Base-by-base conservation (phyloP, 2,113 vertebrate species). In the Phyllopteryx taeniolatus region DNA sequence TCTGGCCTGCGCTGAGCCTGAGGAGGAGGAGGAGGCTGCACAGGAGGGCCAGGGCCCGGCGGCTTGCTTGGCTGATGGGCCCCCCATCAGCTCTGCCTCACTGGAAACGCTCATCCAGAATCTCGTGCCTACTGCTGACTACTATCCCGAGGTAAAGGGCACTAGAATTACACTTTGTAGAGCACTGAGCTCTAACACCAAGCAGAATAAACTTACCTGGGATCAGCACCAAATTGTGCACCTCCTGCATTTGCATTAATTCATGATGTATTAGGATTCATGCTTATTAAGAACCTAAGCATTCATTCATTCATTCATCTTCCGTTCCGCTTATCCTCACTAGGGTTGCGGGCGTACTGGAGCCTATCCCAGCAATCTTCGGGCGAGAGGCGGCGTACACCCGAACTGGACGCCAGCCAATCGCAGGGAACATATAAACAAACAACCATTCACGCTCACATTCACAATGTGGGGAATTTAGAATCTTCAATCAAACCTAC, bases 81-180 rank as follows among this genome's bases (percentile, higher is more conserved):
- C 94, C 86, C 83, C 92, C 65, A 94, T 95, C 83, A 94, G 94
- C 80, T 97, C 96, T 33, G 96, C 96, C 82, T 96, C 95, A 82
- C 89, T 97, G 82, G 95, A 96, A 85, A 94, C 95, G 70, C 91
- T 97, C 68, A 96, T 97, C 79, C 95, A 96, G 80, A 94, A 96
- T 79, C 92, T 96, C 68, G 94, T 96, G 77, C 95, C 96, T 86
- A 96, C 95, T 53, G 90, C 95, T 2, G 94, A 97, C 84, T 96
- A 96, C 89, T 97, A 96, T 85, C 96, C 95, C 0, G 94, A 96
- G 93, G 96, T 96, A 82, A 79, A 64, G 20, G 63, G 8, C 63
- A 46, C 10, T 22, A 13, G 2, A 44, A 14, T 19, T 11, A 63
- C 61, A 10, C 20, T 56, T 56, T n/a, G n/a, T 22, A 8, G 27